Percentiles rank a stretch among this genome's conserved stretches.
Evolutionary conservation across 2,888 invertebrate genomes (phyloP).

Genomic region (Sisyra terminalis): DNA sequence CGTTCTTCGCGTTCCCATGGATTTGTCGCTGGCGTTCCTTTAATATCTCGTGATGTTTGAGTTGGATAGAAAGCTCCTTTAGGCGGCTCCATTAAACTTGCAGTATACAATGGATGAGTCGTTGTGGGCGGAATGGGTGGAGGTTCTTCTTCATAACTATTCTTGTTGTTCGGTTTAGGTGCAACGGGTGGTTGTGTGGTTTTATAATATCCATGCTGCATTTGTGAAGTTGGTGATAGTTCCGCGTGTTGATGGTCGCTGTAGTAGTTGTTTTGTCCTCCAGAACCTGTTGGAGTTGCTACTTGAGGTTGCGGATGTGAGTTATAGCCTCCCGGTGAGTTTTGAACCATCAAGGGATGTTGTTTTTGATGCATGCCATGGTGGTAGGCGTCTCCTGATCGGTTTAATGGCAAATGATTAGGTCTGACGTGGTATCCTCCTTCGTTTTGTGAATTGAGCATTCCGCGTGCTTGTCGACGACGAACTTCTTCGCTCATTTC

Average conservation of each 20-base stretch:
- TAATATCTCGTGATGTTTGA: conserved; percentile 12
- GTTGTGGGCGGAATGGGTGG: conserved; percentile 54
- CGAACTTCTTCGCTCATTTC: conserved; percentile 73
- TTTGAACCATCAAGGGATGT: no score
- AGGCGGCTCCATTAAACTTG: conserved; percentile 56
- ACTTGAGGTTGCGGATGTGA: conserved; percentile 24
- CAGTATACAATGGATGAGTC: conserved; percentile 56
- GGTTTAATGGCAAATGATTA: conserved; percentile 15
- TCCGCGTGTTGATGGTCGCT: no score
- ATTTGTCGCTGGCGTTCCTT: conserved; percentile 35
- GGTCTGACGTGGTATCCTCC: conserved; percentile 17
- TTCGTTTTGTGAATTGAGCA: conserved; percentile 20
- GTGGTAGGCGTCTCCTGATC: conserved; percentile 12
- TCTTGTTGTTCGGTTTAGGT: conserved; percentile 6
- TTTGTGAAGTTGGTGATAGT: not conserved
- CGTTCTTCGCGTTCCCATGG: conserved; percentile 91
- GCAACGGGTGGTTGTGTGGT: conserved; percentile 10
- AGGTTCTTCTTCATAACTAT: conserved; percentile 22
- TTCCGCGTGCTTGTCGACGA: conserved; percentile 19
- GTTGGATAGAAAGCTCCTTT: conserved; percentile 54
- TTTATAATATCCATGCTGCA: conserved; percentile 5
- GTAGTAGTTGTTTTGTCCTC: not conserved
- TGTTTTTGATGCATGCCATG: conserved; percentile 2
- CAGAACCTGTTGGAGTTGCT: conserved; percentile 14
- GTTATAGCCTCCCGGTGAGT: conserved; percentile 15